Conservation (phyloP, 2,797 vertebrate genomes). For the Perodicticus potto region DNA sequence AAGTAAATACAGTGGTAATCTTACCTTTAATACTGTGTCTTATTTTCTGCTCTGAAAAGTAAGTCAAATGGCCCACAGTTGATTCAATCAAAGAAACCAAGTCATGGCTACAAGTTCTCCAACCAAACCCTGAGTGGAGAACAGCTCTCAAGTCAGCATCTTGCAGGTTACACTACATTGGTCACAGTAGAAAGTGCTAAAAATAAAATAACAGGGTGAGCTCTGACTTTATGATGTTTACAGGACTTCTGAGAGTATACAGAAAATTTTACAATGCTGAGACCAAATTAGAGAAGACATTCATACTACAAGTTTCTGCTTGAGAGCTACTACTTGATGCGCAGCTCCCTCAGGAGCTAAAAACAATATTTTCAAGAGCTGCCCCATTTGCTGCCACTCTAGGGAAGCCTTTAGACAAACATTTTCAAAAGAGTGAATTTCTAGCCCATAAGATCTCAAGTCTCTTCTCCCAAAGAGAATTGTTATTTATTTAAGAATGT, state of each 20-base stretch:
- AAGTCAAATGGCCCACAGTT: background rate
- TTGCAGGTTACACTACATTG: background rate
- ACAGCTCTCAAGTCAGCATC: background rate
- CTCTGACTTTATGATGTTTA: background rate
- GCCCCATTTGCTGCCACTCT: background rate
- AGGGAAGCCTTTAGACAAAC: background rate
- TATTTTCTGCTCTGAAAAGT: constrained; percentile 1
- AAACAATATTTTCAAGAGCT: background rate
- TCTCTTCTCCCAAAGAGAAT: background rate
- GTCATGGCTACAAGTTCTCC: background rate
- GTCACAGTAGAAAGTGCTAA: constrained; percentile 3
- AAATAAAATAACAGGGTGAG: background rate
- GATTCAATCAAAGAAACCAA: background rate
- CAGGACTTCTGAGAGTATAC: background rate
- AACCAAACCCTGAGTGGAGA: background rate
- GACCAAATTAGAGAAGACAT: background rate
- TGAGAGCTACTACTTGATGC: background rate
- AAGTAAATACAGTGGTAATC: background rate
- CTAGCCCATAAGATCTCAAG: background rate
- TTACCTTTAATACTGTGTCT: background rate
- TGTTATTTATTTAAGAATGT: background rate
- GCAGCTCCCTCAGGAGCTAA: background rate
- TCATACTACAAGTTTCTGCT: background rate
- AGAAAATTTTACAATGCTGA: background rate
- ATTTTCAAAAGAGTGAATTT: constrained; percentile 2